Evolutionary conservation across 1,140 invertebrate species (phyloP).

Genomic region (Monochamus saltuarius): DNA sequence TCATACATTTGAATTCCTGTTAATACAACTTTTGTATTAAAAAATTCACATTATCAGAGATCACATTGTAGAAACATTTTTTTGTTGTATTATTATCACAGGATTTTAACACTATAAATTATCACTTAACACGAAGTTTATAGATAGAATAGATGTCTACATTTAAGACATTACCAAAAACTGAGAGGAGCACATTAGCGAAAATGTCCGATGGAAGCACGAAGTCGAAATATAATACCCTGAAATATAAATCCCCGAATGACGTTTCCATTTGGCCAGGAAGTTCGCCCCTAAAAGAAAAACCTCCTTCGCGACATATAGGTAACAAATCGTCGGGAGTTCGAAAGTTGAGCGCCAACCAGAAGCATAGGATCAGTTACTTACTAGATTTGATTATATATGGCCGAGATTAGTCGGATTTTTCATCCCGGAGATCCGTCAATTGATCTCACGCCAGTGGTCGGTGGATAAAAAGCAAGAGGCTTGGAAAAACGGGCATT

Average conservation of each 20-base stretch:
- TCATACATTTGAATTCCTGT: too few species aligned
- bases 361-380: neutral
- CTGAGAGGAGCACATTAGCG: too few species aligned
- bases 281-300: neutral
- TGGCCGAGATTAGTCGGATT: constrained; percentile 1
- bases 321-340: constrained; percentile 3
- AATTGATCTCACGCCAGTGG: neutral
- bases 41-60: too few species aligned
- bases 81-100: too few species aligned
- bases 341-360: neutral
- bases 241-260: constrained; percentile 4
- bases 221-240: neutral
- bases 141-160: too few species aligned
- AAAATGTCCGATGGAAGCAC: neutral
- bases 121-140: too few species aligned
- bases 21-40: too few species aligned
- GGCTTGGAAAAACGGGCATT: too few species aligned
- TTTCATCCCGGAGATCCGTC: neutral
- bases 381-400: constrained; percentile 7
- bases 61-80: too few species aligned
- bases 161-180: too few species aligned
- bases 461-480: too few species aligned
- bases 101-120: too few species aligned
- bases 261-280: constrained; percentile 9
- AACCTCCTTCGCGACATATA: neutral